Base-by-base conservation (phyloP, 2,888 invertebrate species). In the Saturnia japonica region DNA sequence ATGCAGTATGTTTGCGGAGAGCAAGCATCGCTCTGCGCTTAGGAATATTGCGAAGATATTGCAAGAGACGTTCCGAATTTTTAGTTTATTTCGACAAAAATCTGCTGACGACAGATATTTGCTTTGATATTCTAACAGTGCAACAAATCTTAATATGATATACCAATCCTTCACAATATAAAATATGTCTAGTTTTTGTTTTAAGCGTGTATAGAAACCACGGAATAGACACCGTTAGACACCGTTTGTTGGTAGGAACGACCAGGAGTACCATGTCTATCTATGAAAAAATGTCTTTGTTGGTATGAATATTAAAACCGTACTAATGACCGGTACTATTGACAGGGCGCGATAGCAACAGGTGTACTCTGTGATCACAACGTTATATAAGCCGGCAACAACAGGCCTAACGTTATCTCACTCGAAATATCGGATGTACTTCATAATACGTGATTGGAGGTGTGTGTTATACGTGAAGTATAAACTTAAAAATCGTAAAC, bases 21-120 rank as follows among this genome's bases (percentile, higher is more conserved):
- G 57, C 57, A 25, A 28, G 28, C 57, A 25, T 60, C 57, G 57
- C 28, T 25, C 57, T 60, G 57, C 57, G 57, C 57, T 60, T 60
- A 60, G 14, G 57, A 60, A 60, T 28, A 28, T 60, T 28, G 28
- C 57, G 12, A 60, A 28, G 28, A 60, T 28, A 19, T 28, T 14
- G 25, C 57, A 28, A 60, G 57, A 60, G 25, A 60, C 57, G 14
- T 14, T 28, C 25, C 3, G 57, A 28, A 60, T 60, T 28, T 25
- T 60, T 60, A 28, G 25, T 28, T 60, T 60, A 28, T 60, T 60
- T 28, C 0, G 14, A 60, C 28, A 28, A 60, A 28, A 60, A 25
- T 60, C 57, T 60, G 12, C 25, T 60, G 57, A 28, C 28, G 14
- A 60, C 25, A 60, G 28, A 60, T 28, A 60, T 60, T 60, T 60